These are phyloP conservation scores for Diarsia mendica DNA, from an alignment of 2,888 invertebrate species.

Conservation along the genomic window DNA sequence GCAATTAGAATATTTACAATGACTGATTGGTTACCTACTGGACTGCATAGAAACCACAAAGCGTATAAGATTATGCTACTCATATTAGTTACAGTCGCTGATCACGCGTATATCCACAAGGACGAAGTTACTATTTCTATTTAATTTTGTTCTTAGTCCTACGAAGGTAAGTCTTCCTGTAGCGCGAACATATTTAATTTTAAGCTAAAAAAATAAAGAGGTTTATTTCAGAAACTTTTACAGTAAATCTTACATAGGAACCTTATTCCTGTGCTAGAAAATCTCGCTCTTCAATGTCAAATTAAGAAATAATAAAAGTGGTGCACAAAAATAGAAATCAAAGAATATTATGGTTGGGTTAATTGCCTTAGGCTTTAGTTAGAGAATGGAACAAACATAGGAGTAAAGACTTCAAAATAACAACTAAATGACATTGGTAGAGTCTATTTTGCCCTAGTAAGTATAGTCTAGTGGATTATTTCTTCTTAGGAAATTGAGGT, in stretches of 20 bases:
- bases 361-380: neutral
- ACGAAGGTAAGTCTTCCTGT: neutral
- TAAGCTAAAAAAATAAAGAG: too few relatives aligned
- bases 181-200: neutral
- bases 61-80: neutral
- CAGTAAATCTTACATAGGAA: too few relatives aligned
- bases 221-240: too few relatives aligned
- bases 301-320: too few relatives aligned
- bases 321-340: too few relatives aligned
- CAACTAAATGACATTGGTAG: neutral
- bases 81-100: conserved; percentile 32
- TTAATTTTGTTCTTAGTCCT: neutral
- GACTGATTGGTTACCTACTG: conserved; percentile 11
- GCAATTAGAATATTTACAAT: conserved; percentile 15
- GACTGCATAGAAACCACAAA: conserved; percentile 34
- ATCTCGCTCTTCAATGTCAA: too few relatives aligned
- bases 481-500: neutral
- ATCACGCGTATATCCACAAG: neutral
- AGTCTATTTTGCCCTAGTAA: neutral
- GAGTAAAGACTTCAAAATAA: neutral
- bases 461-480: neutral
- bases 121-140: neutral
- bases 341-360: neutral
- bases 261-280: too few relatives aligned
- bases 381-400: neutral